Percentiles rank a stretch among this genome's conserved stretches.
Conservation (phyloP, 1,140 invertebrate genomes). For the Sycobia sp. region DNA sequence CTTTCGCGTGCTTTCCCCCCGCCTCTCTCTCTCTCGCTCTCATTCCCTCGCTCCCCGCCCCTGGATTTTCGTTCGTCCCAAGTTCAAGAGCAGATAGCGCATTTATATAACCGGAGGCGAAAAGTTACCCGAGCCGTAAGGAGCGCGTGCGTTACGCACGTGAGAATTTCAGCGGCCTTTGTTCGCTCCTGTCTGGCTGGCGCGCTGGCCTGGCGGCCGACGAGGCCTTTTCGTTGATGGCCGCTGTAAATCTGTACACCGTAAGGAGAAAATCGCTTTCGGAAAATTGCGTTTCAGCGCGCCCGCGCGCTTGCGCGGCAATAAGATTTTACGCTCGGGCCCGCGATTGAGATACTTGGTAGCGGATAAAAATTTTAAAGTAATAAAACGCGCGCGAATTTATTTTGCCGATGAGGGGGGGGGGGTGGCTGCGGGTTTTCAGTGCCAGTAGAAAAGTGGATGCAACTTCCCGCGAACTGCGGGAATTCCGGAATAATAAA, state of each 20-base stretch:
- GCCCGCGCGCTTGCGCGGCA: neutral
- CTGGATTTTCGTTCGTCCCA: neutral
- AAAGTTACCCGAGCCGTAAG: too few species aligned
- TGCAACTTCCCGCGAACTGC: too few species aligned
- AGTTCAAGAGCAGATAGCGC: neutral
- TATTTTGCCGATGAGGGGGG: too few species aligned
- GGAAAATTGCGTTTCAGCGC: constrained; percentile 18
- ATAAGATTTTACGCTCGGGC: constrained; percentile 11
- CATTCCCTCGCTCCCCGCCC: neutral
- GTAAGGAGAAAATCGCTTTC: constrained; percentile 24
- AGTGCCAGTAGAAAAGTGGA: too few species aligned
- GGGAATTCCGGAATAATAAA: too few species aligned
- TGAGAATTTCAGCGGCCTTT: too few species aligned
- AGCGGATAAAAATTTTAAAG: neutral
- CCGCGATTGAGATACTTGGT: neutral
- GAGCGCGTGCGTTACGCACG: neutral
- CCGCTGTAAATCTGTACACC: constrained; percentile 9
- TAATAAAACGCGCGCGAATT: neutral
- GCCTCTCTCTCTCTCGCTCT: neutral
- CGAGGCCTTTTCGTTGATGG: constrained; percentile 2
- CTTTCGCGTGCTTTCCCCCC: neutral
- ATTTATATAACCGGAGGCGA: constrained; percentile 1
- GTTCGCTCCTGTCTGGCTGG: too few species aligned
- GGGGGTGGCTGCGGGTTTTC: neutral
- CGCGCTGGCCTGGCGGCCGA: too few species aligned